Base-by-base conservation (phyloP, 2,797 vertebrate species). In the Crenuchus spilurus region DNA sequence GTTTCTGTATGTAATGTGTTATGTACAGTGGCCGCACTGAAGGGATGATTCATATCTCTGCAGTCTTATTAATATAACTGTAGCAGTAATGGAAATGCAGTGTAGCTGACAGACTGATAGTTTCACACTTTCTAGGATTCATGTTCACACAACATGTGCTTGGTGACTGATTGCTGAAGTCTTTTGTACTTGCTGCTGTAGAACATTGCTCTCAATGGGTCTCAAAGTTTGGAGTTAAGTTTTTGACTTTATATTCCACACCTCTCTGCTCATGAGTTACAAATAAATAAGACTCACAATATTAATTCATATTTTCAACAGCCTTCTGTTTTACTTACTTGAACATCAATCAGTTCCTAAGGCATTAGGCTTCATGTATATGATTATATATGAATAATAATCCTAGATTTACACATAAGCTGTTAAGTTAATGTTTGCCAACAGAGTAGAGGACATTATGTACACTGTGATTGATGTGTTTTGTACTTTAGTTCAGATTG, bases 131-230 rank as follows among this genome's bases (percentile, higher is more conserved):
- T 52, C 18, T 28, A 24, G 24, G 13, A 61, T 60, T 22, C 44
- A 55, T 5, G 22, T 64, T 72, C 46, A 71, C 26, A 20, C 49
- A 70, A 61, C 41, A 60, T 69, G 58, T 72, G 58, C 64, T 72
- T 24, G 2, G 42, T 55, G 49, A 41, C n/a, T 58, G 55, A 72
- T 39, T 16, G 10, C 8, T 11, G 2, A 14, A 2, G 22, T 31
- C 30, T 46, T 30, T 35, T 65, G 28, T 33, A 16, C 28, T 31
- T 26, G 20, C n/a, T 24, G 65, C 14, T 10, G 41, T 16, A 16
- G 41, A 48, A 49, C 65, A 65, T 13, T 8, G 35, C 16, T 42
- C 18, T 28, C 14, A 18, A 28, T 13, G 6, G 30, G 28, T 70
- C 14, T 16, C 30, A 58, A 6, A 33, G 5, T 16, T 1, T n/a